Conservation (phyloP, 1,140 invertebrate genomes). For the Panonychus citri region DNA sequence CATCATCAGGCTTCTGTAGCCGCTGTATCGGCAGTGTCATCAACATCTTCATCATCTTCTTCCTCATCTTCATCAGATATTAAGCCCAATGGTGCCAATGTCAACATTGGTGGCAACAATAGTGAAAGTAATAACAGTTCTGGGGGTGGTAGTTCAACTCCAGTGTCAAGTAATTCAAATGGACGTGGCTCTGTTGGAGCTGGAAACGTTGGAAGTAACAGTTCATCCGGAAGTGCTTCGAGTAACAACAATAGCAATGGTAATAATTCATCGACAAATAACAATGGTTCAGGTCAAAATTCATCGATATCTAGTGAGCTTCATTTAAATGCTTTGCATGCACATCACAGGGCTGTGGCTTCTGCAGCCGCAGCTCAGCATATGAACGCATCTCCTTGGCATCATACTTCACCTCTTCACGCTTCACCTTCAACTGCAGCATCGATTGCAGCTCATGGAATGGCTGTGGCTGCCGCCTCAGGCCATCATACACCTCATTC, state of each 20-base stretch:
- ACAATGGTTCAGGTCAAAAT: not conserved
- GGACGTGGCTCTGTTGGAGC: not conserved
- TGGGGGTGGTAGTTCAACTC: too few relatives aligned
- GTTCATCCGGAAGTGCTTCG: not conserved
- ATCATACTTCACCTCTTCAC: conserved; percentile 9
- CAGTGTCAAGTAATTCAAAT: too few relatives aligned
- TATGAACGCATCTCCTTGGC: conserved; percentile 13
- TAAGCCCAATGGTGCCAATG: conserved; percentile 16
- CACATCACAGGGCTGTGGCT: not conserved
- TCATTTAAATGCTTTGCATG: not conserved
- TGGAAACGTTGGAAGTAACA: not conserved
- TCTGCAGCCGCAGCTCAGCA: conserved; percentile 10
- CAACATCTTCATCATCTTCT: not conserved
- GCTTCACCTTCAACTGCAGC: not conserved
- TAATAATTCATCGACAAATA: not conserved
- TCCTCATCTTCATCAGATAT: conserved; percentile 25
- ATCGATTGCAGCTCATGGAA: conserved; percentile 3
- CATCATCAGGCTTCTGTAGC: not conserved
- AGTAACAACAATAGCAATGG: not conserved
- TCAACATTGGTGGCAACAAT: not conserved
- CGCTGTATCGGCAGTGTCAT: too few relatives aligned
- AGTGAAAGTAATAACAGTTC: not conserved
- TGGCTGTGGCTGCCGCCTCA: conserved; percentile 3
- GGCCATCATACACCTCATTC: conserved; percentile 7
- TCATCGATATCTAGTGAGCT: not conserved